These are phyloP conservation scores for Phyllotis vaccarum DNA, from an alignment of 2,797 vertebrate species.

Conservation along the genomic window DNA sequence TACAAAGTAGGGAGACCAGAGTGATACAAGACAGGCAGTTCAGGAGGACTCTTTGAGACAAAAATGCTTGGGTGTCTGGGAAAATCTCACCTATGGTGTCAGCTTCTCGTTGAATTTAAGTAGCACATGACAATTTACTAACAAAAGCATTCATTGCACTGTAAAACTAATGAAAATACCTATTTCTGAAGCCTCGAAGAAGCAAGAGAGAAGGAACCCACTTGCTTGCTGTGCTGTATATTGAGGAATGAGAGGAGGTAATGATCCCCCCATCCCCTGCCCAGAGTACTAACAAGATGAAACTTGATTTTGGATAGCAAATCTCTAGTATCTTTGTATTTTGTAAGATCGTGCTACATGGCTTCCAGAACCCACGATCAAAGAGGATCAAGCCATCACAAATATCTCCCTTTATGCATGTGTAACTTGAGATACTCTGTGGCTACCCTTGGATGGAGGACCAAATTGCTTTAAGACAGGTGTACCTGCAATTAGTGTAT, in stretches of 20 bases:
- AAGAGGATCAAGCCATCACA: background rate
- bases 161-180: background rate
- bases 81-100: background rate
- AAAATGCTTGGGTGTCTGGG: background rate
- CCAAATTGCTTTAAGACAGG: background rate
- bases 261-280: no score
- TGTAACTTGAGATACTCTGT: background rate
- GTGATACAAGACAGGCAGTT: background rate
- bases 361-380: background rate
- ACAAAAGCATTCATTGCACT: no score
- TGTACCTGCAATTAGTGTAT: background rate
- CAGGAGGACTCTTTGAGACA: background rate
- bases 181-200: background rate
- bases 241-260: background rate
- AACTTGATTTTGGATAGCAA: background rate
- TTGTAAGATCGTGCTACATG: background rate
- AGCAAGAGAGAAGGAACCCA: background rate
- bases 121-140: background rate
- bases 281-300: background rate
- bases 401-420: background rate
- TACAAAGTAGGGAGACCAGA: background rate
- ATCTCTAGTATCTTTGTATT: background rate
- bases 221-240: background rate
- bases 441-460: background rate
- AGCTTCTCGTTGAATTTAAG: background rate